These are phyloP conservation scores for Micromesistius poutassou DNA, from an alignment of 2,797 vertebrate genomes.

Conservation along the genomic window DNA sequence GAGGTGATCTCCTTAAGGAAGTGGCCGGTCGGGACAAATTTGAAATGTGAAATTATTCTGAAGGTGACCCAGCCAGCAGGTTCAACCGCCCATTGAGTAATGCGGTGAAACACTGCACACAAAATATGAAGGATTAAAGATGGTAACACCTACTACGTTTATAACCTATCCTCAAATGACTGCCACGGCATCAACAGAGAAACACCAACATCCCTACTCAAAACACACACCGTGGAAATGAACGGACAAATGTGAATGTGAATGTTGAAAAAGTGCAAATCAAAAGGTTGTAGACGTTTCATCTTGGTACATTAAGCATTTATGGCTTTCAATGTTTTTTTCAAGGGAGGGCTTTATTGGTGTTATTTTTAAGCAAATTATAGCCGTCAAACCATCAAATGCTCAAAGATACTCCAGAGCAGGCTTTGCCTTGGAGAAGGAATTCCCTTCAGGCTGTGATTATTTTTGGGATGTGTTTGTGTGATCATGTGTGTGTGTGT, in stretches of 20 bases:
- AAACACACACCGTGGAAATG: conserved; percentile 15
- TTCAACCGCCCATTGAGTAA: too few relatives aligned
- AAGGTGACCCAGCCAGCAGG: too few relatives aligned
- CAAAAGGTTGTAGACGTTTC: conserved; percentile 50
- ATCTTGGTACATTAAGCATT: conserved; percentile 59
- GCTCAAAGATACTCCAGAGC: conserved; percentile 54
- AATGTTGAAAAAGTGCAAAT: conserved; percentile 13
- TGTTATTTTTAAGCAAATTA: conserved; percentile 72
- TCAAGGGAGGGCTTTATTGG: conserved; percentile 56
- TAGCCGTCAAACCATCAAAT: conserved; percentile 63
- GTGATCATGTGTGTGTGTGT: too few relatives aligned
- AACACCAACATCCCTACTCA: conserved; percentile 24
- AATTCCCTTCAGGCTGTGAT: conserved; percentile 66
- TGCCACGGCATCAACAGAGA: conserved; percentile 15
- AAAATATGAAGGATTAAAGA: conserved; percentile 48
- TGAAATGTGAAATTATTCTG: too few relatives aligned
- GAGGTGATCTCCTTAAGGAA: too few relatives aligned
- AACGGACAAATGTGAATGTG: conserved; percentile 6
- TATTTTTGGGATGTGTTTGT: conserved; percentile 36
- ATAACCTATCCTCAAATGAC: conserved; percentile 15
- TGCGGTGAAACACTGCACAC: neutral
- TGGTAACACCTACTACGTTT: neutral
- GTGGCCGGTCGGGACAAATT: too few relatives aligned
- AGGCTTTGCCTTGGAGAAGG: conserved; percentile 41
- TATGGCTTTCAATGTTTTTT: conserved; percentile 46